Percentiles rank a stretch among this genome's conserved stretches.
Evolutionary conservation across 2,797 vertebrate genomes (phyloP).

Genomic region (Microctenopoma lineatum): DNA sequence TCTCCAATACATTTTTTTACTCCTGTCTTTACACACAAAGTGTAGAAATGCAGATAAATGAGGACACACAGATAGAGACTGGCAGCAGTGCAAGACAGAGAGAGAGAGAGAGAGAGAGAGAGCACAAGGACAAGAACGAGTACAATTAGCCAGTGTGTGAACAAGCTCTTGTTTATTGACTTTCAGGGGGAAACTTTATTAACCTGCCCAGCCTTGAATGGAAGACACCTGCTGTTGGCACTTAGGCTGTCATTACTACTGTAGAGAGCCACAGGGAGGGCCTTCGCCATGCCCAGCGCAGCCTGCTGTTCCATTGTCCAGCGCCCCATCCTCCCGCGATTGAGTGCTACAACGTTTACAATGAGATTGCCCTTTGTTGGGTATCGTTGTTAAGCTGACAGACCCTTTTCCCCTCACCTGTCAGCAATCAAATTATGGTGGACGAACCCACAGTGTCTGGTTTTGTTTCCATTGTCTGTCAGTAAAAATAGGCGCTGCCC

Average conservation of each 20-base stretch:
- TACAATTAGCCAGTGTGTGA: slow-evolving; percentile 83
- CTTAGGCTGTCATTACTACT: slow-evolving; percentile 82
- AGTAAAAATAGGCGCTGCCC: slow-evolving; percentile 59
- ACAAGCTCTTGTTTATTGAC: slow-evolving; percentile 86
- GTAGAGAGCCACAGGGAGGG: slow-evolving; percentile 73
- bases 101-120: slow-evolving; percentile 11
- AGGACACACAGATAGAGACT: not conserved
- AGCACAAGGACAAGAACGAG: slow-evolving; percentile 42
- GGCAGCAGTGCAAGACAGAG: slow-evolving; percentile 10
- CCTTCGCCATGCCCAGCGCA: slow-evolving; percentile 67
- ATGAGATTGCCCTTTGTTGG: slow-evolving; percentile 80
- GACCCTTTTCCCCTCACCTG: slow-evolving; percentile 80
- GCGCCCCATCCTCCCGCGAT: slow-evolving; percentile 77
- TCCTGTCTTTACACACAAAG: slow-evolving; percentile 5
- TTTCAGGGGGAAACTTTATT: slow-evolving; percentile 84
- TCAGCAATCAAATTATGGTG: slow-evolving; percentile 82
- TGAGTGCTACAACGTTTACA: slow-evolving; percentile 79
- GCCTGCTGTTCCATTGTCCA: slow-evolving; percentile 82
- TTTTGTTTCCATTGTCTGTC: slow-evolving; percentile 75
- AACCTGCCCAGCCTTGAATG: slow-evolving; percentile 83
- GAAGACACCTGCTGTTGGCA: slow-evolving; percentile 87
- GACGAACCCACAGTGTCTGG: slow-evolving; percentile 67
- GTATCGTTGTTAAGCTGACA: slow-evolving; percentile 79
- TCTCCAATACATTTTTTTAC: not conserved
- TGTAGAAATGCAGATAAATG: slow-evolving; percentile 26